Base-by-base conservation (phyloP, 1,140 invertebrate genomes). In the Drosophila kohkoa region DNA sequence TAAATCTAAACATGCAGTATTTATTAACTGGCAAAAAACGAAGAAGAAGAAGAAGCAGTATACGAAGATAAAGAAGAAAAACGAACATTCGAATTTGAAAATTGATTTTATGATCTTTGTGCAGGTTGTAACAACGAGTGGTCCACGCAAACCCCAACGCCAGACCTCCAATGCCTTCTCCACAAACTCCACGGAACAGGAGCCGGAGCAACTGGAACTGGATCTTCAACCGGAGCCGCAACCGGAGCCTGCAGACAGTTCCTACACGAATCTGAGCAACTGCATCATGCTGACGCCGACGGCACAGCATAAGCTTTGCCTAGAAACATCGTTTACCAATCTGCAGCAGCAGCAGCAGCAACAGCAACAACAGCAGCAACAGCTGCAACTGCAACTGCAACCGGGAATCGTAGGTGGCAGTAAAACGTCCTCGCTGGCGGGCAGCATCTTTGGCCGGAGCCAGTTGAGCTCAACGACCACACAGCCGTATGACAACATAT, bases 311-410 rank as follows among this genome's bases (percentile, higher is more conserved):
- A 93, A 94, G 63, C 91, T 96, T 10, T 96, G 95, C 76, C 92
- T 96, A 58, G 96, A 97, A 91, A 97, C 96, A 1, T 96, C 96
- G 77, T 96, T 97, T 92, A 96, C 96, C 2, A 96, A 95, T 55
- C 70, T 54, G 71, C 83, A n/a, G 77, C 58, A 54, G 5, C n/a
- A n/a, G n/a, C 63, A 57, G 30, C 69, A 48, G 10, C 15, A 46
- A 10, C 58, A 77, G 15, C 92, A 92, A 15, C 92, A 93, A 43
- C 51, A 69, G 43, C 74, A 46, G 6, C 48, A 1, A 15, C 25
- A 10, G 46, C 35, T 58, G 11, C 64, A 46, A 11, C 57, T 32
- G 32, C 43, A n/a, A 4, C 30, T 38, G 16, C 64, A 20, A n/a
- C 15, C 25, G 41, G 30, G 30, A 28, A 13, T 3, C 35, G 51